Evolutionary conservation across 1,140 invertebrate genomes (phyloP).

Genomic region (Drosophila triauraria): DNA sequence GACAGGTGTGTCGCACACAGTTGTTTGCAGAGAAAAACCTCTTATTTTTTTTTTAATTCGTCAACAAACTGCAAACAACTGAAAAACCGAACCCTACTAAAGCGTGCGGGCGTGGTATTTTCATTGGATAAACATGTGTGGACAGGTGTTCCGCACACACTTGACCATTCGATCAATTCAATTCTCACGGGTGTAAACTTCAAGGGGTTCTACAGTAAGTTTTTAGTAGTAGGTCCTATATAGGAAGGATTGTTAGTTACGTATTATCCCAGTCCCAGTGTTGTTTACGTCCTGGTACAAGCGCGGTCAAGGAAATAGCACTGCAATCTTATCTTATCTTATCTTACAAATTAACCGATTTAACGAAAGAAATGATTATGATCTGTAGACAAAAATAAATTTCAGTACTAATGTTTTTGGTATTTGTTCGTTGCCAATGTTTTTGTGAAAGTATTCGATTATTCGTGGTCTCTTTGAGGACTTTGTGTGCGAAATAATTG

Average conservation of each 20-base stretch:
- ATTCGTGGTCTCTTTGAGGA: neutral
- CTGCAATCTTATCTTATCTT: neutral
- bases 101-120: neutral
- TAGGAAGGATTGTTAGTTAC: constrained; percentile 1
- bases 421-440: neutral
- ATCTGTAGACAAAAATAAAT: constrained; percentile 1
- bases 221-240: neutral
- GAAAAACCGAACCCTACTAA: constrained; percentile 28
- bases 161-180: neutral
- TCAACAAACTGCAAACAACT: constrained; percentile 37
- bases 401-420: constrained; percentile 2
- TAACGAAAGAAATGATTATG: too few relatives aligned
- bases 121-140: constrained; percentile 10
- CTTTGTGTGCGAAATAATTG: constrained; percentile 5
- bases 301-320: constrained; percentile 28
- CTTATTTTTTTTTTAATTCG: constrained; percentile 26
- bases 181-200: neutral
- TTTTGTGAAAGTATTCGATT: constrained; percentile 3
- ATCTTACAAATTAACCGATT: neutral
- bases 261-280: neutral
- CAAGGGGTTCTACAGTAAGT: neutral
- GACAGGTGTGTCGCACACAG: constrained; percentile 6
- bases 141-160: constrained; percentile 5
- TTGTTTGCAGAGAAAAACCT: constrained; percentile 8
- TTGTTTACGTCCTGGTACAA: constrained; percentile 9